Conservation (phyloP, 2,113 vertebrate species). For the Crotalus tigris region DNA sequence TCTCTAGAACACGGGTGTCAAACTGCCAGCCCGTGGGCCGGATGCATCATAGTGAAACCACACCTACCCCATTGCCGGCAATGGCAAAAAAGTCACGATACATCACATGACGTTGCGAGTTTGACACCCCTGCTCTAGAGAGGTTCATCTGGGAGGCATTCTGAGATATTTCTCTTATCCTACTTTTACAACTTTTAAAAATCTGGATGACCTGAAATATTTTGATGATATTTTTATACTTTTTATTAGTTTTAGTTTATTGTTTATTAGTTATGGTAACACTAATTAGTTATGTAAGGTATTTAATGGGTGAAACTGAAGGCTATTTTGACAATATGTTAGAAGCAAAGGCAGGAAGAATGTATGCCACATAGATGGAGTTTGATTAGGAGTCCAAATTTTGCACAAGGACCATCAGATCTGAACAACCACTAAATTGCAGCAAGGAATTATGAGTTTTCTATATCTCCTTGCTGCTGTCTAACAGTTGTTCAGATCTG, state of each 20-base stretch:
- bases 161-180: background rate
- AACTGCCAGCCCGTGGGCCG: too few relatives aligned
- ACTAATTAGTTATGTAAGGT: background rate
- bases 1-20: too few relatives aligned
- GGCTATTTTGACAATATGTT: background rate
- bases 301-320: background rate
- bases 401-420: background rate
- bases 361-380: too few relatives aligned
- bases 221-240: background rate
- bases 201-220: background rate
- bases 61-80: too few relatives aligned
- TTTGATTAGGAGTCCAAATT: background rate
- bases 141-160: background rate
- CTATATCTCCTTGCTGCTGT: background rate
- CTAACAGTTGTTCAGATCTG: background rate
- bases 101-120: too few relatives aligned
- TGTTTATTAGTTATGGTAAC: background rate
- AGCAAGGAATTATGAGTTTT: background rate
- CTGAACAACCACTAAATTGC: background rate
- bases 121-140: too few relatives aligned
- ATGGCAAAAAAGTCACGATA: too few relatives aligned
- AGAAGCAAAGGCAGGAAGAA: background rate
- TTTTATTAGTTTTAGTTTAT: background rate
- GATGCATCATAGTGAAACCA: too few relatives aligned
- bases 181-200: background rate